These are phyloP conservation scores for Tricholauxania praeusta DNA, from an alignment of 2,888 invertebrate species.

Conservation along the genomic window DNA sequence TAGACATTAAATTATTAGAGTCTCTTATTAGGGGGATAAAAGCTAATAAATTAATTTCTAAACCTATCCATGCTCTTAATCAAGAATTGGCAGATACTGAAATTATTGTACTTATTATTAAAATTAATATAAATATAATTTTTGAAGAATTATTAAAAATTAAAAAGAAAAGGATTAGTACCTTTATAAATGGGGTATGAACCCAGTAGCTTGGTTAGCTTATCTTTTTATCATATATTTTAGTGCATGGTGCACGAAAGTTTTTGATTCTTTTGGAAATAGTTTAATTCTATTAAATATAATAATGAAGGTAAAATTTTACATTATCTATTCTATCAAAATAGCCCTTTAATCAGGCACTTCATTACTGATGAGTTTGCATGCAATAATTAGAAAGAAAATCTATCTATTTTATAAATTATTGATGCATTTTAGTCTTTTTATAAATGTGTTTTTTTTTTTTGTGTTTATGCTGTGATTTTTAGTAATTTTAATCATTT, in stretches of 20 bases:
- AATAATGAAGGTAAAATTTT: conserved; percentile 52
- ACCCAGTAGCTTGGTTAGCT: conserved; percentile 71
- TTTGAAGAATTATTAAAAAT: conserved; percentile 69
- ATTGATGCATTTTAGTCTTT: conserved; percentile 30
- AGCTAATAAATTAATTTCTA: conserved; percentile 75
- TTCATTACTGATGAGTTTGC: conserved; percentile 39
- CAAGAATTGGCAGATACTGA: conserved; percentile 69
- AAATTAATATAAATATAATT: conserved; percentile 70
- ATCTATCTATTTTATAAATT: too few relatives aligned
- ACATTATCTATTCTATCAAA: conserved; percentile 74
- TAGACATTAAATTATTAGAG: conserved; percentile 69
- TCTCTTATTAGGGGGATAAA: conserved; percentile 73
- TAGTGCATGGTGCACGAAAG: conserved; percentile 74
- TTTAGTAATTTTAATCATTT: conserved; percentile 41
- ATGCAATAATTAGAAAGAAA: too few relatives aligned
- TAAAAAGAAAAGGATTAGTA: conserved; percentile 70
- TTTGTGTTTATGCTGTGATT: neutral
- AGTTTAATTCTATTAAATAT: conserved; percentile 75
- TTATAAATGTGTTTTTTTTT: too few relatives aligned
- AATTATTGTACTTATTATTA: conserved; percentile 70
- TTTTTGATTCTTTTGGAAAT: conserved; percentile 74
- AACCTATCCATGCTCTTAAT: conserved; percentile 71
- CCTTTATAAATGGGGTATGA: conserved; percentile 70
- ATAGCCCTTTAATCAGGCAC: conserved; percentile 71
- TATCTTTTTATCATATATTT: conserved; percentile 71